A percentile compares a stretch with the other conserved stretches of the same genome.
Conservation (phyloP, 2,113 vertebrate species). For the Laticauda laticaudata region DNA sequence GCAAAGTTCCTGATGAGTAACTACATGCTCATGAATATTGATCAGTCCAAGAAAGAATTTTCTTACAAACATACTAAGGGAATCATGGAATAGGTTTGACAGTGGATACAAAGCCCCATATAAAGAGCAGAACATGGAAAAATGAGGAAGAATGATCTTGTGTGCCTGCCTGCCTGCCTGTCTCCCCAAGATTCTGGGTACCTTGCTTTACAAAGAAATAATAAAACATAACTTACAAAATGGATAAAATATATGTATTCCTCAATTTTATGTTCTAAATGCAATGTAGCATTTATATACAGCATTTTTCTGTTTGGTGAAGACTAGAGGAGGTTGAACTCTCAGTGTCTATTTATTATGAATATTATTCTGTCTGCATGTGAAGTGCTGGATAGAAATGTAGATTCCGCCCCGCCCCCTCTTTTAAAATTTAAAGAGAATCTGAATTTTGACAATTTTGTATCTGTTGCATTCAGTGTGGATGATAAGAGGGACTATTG, state of each 20-base stretch:
- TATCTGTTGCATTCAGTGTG: neutral
- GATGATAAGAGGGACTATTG: constrained; percentile 1
- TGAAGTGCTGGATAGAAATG: neutral
- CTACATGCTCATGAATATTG: neutral
- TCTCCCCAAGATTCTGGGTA: neutral
- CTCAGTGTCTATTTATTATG: no score
- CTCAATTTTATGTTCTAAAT: neutral
- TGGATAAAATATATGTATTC: neutral
- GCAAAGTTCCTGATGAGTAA: neutral
- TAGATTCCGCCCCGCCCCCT: neutral
- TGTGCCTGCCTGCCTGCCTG: neutral
- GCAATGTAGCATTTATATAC: neutral
- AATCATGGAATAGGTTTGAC: neutral
- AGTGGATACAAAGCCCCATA: neutral
- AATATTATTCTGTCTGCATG: neutral
- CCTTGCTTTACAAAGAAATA: neutral
- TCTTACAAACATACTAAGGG: neutral
- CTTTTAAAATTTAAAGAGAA: neutral
- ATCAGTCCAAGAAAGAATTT: neutral
- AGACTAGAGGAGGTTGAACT: neutral
- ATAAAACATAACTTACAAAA: neutral
- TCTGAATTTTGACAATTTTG: neutral
- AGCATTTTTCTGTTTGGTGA: neutral
- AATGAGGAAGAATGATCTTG: neutral
- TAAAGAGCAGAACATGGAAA: neutral